Percentiles rank a stretch among this genome's conserved stretches.
Conservation (phyloP, 2,113 vertebrate species). For the Pycnonotus jocosus region DNA sequence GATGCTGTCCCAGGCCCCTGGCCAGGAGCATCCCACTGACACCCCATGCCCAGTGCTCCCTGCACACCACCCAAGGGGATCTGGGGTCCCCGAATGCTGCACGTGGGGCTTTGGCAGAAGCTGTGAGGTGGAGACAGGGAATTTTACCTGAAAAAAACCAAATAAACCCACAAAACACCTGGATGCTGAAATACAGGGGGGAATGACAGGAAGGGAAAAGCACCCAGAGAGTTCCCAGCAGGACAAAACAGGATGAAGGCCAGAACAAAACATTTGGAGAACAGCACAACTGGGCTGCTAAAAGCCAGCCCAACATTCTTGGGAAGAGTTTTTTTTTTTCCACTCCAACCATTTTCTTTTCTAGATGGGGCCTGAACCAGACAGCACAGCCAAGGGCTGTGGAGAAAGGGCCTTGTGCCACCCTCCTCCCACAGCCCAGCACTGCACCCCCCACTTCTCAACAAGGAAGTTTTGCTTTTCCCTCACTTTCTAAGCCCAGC, state of each 20-base stretch:
- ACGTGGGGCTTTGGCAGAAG: not conserved
- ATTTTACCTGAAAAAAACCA: not conserved
- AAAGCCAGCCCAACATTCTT: not conserved
- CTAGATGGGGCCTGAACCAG: not conserved
- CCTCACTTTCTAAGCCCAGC: not conserved
- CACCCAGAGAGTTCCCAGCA: not conserved
- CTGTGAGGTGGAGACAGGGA: not conserved
- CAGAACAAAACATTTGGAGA: not conserved
- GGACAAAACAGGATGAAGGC: not conserved
- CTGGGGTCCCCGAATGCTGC: accelerated
- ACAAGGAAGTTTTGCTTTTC: not conserved
- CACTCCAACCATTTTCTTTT: not conserved
- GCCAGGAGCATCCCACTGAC: not conserved
- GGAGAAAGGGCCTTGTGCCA: not conserved
- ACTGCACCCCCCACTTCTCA: not conserved
- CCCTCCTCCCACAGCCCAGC: not conserved
- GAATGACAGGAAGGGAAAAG: not conserved
- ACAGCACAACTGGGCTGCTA: not conserved
- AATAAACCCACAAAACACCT: not conserved
- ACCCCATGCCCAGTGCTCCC: not conserved
- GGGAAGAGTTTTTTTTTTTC: not conserved
- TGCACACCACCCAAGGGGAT: accelerated
- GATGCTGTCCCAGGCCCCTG: not conserved
- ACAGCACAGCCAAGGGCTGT: not conserved
- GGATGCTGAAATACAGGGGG: not conserved